A percentile compares a stretch with the other conserved stretches of the same genome.
phyloP scores from a whole-genome alignment of 2,888 invertebrate genomes.

The Xestia sexstrigata region DNA sequence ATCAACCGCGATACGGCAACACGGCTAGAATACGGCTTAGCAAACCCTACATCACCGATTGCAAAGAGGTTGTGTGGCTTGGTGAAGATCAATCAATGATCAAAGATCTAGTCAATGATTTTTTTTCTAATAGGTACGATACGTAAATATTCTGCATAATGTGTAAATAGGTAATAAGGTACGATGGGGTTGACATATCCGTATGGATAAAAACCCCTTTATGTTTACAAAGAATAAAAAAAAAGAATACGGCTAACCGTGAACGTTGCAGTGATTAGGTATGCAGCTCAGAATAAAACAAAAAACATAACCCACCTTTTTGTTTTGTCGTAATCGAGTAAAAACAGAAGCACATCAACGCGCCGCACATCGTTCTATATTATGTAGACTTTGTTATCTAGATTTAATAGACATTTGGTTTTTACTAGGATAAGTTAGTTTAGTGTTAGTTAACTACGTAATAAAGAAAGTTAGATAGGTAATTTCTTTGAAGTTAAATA shows the following conservation, averaged over 20 bases:
- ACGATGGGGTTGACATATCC: no score
- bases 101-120: no score
- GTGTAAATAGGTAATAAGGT: no score
- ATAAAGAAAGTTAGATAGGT: slow-evolving; percentile 23
- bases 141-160: no score
- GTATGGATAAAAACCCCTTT: no score
- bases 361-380: rapidly evolving
- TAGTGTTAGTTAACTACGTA: slow-evolving; percentile 33
- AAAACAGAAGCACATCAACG: not conserved
- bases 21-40: no score
- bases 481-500: slow-evolving; percentile 32
- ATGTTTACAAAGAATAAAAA: no score
- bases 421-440: slow-evolving; percentile 26
- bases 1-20: no score
- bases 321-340: not conserved
- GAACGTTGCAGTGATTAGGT: not conserved
- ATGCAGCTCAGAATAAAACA: not conserved
- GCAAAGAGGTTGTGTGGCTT: no score
- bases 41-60: no score
- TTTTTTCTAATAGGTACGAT: no score
- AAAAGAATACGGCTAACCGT: not conserved
- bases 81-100: no score
- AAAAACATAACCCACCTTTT: not conserved
- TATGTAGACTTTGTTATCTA: not conserved
- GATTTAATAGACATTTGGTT: slow-evolving; percentile 9